Evolutionary conservation across 2,797 vertebrate species (phyloP), one percentile per base, ranked within the genome.

Genomic region (Phyllotis vaccarum): DNA sequence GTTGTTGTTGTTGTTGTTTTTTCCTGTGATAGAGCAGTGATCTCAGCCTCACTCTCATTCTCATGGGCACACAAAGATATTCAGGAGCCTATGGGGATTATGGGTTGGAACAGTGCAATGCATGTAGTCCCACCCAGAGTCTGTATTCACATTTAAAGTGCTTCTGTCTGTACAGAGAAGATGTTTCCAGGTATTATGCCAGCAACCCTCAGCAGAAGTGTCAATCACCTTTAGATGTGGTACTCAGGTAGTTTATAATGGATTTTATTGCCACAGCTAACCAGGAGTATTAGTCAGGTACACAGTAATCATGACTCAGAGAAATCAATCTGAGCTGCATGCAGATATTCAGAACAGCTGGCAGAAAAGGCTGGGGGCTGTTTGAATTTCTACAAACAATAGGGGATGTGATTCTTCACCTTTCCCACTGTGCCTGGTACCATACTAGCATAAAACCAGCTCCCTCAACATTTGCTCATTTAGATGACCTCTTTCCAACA

Each of bases 181-280:
- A 37, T 9, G 58, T 22, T 52, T 40, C 70, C 79, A 40, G 58
- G 46, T n/a, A 60, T 6, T 34, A 70, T 40, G 58, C 66, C 81
- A 60, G 64, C 70, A 79, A 27, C 56, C 60, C 62, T 72, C 46
- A 37, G 24, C 66, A n/a, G 78, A 91, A 16, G 68, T 58, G 74
- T 74, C 89, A 86, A 19, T 87, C 75, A 90, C 76, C 96, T 94
- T 88, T 79, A 24, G 19, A 70, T 74, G 49, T 8, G 72, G 19
- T 60, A n/a, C 79, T 66, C 80, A 74, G 70, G 86, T 85, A 31
- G 66, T 40, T 72, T 75, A 66, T 54, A n/a, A 91, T 70, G 66
- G 24, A 14, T n/a, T 95, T 96, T 96, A 96, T 92, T 91, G 79
- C 86, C 91, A 78, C 62, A 0, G 34, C 86, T 95, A 92, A 89